phyloP scores from a whole-genome alignment of 2,797 vertebrate genomes.

The Chrosomus eos region DNA sequence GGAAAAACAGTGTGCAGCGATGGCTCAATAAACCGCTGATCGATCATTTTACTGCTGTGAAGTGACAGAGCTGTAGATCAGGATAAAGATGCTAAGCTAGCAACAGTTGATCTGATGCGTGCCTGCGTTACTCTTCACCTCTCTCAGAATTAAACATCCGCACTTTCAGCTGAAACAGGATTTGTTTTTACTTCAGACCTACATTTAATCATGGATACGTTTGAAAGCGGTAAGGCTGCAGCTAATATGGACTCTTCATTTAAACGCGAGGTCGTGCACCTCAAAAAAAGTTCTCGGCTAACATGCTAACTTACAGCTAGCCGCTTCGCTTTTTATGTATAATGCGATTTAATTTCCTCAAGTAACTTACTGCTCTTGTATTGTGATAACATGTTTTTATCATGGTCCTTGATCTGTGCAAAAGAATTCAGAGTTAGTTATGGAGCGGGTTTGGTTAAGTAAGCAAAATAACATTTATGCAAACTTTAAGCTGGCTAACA shows the following conservation, averaged over 20 bases:
- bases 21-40: constrained; percentile 2
- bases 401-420: too few species aligned
- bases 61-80: neutral
- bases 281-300: constrained; percentile 42
- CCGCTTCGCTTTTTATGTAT: too few species aligned
- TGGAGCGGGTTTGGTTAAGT: neutral
- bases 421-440: neutral
- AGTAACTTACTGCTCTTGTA: neutral
- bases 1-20: neutral
- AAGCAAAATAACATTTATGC: neutral
- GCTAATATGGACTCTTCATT: constrained; percentile 34
- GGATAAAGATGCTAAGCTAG: constrained; percentile 34
- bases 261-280: neutral
- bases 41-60: neutral
- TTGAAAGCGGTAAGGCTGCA: constrained; percentile 74
- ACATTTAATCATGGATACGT: constrained; percentile 73
- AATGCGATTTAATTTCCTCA: neutral
- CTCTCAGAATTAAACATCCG: neutral
- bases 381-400: neutral
- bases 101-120: constrained; percentile 16
- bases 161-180: constrained; percentile 11
- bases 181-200: constrained; percentile 4
- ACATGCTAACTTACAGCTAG: constrained; percentile 36
- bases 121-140: neutral
- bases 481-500: neutral